Base-by-base conservation (phyloP, 2,113 vertebrate genomes). In the Bubo bubo region DNA sequence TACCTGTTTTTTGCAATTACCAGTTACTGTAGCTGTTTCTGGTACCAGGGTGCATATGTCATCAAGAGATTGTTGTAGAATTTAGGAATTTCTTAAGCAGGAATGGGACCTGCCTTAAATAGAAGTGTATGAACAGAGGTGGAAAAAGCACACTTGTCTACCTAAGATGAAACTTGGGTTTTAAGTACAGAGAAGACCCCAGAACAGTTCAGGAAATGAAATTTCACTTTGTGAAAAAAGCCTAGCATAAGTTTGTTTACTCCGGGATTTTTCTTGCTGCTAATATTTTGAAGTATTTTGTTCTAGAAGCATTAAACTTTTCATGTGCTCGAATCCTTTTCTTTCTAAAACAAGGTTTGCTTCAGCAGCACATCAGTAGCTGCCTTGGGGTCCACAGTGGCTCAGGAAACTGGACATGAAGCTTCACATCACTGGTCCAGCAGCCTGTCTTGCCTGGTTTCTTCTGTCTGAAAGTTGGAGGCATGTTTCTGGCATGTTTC, bases 1-100 rank as follows among this genome's bases (percentile, higher is more conserved):
- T n/a, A 17, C 1, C 4, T 30, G 8, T 0, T 30, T 55, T 85
- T 26, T 11, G 0, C 8, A n/a, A 11, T 66, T 41, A 5, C 6
- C 9, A n/a, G 21, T 66, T 60, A 11, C 9, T 14, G 0, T 7
- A 30, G 19, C 50, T 9, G 9, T 64, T 81, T 35, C 14, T 81
- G 13, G 32, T 55, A 34, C 6, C 6, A 8, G 14, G 10, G 23
- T 39, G 10, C 30, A 0, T 56, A 10, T 56, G 26, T 39, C 49
- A 6, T 35, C 34, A 71, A n/a, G 10, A 79, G 45, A 24, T 58
- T 64, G 12, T 28, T 16, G 13, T 34, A 50, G 22, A 79, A 60
- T 4, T 34, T 19, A n/a, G 50, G 18, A 17, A 49, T 49, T 32
- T 64, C 37, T 41, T 53, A 34, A 55, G 55, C 10, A n/a, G 37